phyloP scores from a whole-genome alignment of 2,113 vertebrate genomes.

The Alligator sinensis region DNA sequence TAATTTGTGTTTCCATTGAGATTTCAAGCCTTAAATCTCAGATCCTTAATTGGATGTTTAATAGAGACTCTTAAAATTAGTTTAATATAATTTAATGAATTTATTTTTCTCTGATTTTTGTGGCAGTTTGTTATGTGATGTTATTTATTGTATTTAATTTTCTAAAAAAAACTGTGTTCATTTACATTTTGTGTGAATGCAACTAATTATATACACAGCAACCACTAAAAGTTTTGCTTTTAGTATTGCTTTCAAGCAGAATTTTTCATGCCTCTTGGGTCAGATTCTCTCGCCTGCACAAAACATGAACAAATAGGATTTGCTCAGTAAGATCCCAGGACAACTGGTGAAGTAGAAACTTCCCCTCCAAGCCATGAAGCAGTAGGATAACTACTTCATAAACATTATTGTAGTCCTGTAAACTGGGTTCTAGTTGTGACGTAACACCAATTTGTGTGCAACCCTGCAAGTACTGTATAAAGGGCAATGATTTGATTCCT shows the following conservation, averaged over 20 bases:
- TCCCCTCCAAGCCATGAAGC: not conserved
- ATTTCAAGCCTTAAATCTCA: not conserved
- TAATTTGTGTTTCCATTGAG: not conserved
- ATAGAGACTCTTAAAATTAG: constrained; percentile 5
- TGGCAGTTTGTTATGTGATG: not conserved
- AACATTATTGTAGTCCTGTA: fast-evolving
- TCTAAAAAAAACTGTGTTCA: fast-evolving
- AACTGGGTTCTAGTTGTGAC: not conserved
- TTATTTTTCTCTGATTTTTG: not conserved
- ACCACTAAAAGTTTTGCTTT: not conserved
- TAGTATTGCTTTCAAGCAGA: not conserved
- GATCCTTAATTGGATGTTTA: not conserved
- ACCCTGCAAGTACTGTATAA: not conserved
- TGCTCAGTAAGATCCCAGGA: not conserved
- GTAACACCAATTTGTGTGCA: not conserved
- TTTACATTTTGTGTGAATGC: not conserved
- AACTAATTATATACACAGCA: not conserved
- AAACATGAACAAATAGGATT: not conserved
- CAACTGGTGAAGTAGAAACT: not conserved
- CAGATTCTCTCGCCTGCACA: not conserved
- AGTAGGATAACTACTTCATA: fast-evolving
- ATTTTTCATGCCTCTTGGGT: not conserved
- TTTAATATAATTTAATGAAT: not conserved
- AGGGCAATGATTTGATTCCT: not conserved
- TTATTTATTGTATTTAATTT: not conserved